These are phyloP conservation scores for Brachionus rubens DNA, from an alignment of 1,140 invertebrate species.

Conservation along the genomic window DNA sequence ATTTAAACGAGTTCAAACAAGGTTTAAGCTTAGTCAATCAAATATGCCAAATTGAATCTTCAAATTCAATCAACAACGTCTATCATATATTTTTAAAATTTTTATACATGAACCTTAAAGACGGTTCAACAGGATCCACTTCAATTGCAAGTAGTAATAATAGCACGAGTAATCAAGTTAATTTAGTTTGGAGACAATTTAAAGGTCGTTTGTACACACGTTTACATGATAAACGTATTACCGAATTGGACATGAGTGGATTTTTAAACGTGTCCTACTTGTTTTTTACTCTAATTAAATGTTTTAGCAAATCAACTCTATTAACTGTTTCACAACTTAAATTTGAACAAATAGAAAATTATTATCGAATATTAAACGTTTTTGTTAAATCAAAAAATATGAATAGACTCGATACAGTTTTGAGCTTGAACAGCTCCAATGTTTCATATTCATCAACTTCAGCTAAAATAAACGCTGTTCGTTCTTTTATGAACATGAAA, in stretches of 20 bases:
- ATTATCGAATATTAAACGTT: conserved; percentile 22
- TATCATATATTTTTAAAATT: conserved; percentile 35
- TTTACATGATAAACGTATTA: conserved; percentile 39
- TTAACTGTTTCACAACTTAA: background rate
- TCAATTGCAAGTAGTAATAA: background rate
- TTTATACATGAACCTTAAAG: conserved; percentile 19
- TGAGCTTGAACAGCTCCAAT: background rate
- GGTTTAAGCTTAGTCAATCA: background rate
- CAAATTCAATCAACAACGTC: background rate
- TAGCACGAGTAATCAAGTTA: background rate
- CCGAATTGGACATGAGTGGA: conserved; percentile 25
- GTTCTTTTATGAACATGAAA: conserved; percentile 29
- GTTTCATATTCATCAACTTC: background rate
- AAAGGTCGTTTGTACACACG: conserved; percentile 43
- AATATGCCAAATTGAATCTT: too few relatives aligned
- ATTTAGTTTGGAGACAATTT: conserved; percentile 42
- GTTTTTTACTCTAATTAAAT: conserved; percentile 38
- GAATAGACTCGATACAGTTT: background rate
- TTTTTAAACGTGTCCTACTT: conserved; percentile 13
- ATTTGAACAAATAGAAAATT: conserved; percentile 42
- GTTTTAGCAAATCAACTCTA: background rate
- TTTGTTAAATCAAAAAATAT: conserved; percentile 36
- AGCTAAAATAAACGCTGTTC: background rate
- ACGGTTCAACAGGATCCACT: background rate
- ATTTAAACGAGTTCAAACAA: background rate